Base-by-base conservation (phyloP, 2,888 invertebrate genomes). In the Helobdella robusta region DNA sequence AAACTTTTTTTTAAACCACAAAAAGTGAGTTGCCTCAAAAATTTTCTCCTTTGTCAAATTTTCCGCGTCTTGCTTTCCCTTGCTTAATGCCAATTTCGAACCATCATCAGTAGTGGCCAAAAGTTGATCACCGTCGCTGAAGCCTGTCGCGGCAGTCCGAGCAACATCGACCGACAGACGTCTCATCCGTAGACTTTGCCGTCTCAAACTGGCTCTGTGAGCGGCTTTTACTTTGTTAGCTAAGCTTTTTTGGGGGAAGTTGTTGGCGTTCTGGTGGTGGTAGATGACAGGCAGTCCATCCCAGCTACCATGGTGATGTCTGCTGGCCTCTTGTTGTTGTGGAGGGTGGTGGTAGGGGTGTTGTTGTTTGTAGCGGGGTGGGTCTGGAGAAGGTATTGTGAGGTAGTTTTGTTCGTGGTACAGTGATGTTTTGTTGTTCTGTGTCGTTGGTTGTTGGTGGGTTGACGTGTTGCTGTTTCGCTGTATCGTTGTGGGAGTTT, bases 231-330 rank as follows among this genome's bases (percentile, higher is more conserved):
- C 34, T 50, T 62, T 62, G 3, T 62, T 34, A n/a, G 48, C 50
- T 28, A 62, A 28, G 2, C 46, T 28, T 32, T 30, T 36, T 48
- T 62, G 62, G 18, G 44, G 32, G n/a, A n/a, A n/a, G 20, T 44
- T 50, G 2, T n/a, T 3, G 2, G 62, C 18, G 35, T 62, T 32
- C 15, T 62, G 62, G 62, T 62, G 46, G 32, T 62, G 62, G 50
- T 62, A 62, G 50, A 62, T 62, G 34, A 62, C 62, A 2, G 62
- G 62, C 15, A 62, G 44, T 20, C 62, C 62, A 11, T 62, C 62
- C 50, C 28, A 62, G 50, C 62, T 62, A 28, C 46, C 32, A n/a
- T 56, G 56, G 25, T 32, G 56, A 11, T 56, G 56, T 25, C 25
- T n/a, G n/a, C n/a, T n/a, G n/a, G n/a, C n/a, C n/a, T n/a, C n/a